phyloP scores from a whole-genome alignment of 2,888 invertebrate species.

The Orthosia incerta region DNA sequence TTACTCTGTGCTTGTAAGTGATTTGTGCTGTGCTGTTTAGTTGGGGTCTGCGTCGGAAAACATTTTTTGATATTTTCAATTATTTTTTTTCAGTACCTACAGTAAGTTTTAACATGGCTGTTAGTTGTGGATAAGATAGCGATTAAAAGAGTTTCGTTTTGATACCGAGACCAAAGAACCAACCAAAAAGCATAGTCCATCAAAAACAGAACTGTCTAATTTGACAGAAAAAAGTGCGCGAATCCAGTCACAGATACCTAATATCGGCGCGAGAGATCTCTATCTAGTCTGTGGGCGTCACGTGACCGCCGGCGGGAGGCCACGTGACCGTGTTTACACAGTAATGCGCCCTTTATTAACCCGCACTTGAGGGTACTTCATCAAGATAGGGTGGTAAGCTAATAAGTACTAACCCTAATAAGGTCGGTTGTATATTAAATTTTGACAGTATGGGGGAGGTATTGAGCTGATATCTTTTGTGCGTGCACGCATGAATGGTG shows the following conservation, averaged over 20 bases:
- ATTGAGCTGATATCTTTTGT: conserved; percentile 12
- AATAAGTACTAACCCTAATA: conserved; percentile 69
- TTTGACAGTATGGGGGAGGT: conserved; percentile 45
- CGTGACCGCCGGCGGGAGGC: conserved; percentile 81
- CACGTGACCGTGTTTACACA: conserved; percentile 86
- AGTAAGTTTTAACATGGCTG: neutral
- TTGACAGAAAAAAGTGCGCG: conserved; percentile 76
- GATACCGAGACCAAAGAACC: neutral
- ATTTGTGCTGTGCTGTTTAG: too few relatives aligned
- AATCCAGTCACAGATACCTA: conserved; percentile 75
- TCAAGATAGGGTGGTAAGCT: conserved; percentile 68
- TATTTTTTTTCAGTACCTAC: too few relatives aligned
- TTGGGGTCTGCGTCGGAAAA: too few relatives aligned
- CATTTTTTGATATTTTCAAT: too few relatives aligned
- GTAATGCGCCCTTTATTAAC: conserved; percentile 84
- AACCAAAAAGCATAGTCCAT: conserved; percentile 21
- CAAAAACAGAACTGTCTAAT: conserved; percentile 58
- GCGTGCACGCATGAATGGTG: neutral
- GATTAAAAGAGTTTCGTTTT: neutral
- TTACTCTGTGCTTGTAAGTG: too few relatives aligned
- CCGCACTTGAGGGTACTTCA: conserved; percentile 70
- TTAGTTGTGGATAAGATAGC: neutral
- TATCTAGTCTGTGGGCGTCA: conserved; percentile 81
- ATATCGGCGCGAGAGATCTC: conserved; percentile 85
- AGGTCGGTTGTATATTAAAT: conserved; percentile 68